Percentiles rank a stretch among this genome's conserved stretches.
These are phyloP conservation scores for Lutjanus campechanus DNA, from an alignment of 2,797 vertebrate genomes.

Conservation along the genomic window DNA sequence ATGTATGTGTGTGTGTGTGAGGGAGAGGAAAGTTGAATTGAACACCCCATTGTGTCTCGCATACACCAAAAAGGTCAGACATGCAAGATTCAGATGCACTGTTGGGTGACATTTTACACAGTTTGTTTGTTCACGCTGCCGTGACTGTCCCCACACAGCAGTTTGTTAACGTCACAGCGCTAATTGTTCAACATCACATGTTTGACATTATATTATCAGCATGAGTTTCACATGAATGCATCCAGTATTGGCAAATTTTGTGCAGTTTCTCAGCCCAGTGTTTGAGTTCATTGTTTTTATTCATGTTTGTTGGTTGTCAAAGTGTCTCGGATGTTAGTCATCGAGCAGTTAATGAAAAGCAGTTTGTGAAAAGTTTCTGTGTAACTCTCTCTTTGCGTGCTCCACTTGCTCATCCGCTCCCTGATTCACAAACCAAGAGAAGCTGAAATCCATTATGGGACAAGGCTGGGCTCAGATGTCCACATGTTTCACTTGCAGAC, in stretches of 20 bases:
- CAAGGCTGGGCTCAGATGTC: slow-evolving; percentile 20
- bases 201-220: slow-evolving; percentile 22
- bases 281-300: slow-evolving; percentile 23
- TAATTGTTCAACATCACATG: slow-evolving; percentile 16
- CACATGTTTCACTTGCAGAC: slow-evolving; percentile 29
- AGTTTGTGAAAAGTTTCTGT: slow-evolving; percentile 33
- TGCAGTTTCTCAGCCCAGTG: slow-evolving; percentile 13
- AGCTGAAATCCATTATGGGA: slow-evolving; percentile 48
- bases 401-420: slow-evolving; percentile 21
- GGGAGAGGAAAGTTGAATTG: slow-evolving; percentile 8
- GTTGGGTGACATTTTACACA: slow-evolving; percentile 27
- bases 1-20: not conserved
- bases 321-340: slow-evolving; percentile 48
- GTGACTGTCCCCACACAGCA: not conserved
- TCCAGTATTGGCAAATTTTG: not conserved
- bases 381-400: slow-evolving; percentile 32
- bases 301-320: slow-evolving; percentile 26
- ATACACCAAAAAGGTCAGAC: slow-evolving; percentile 35
- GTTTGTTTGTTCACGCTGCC: not conserved
- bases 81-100: slow-evolving; percentile 4
- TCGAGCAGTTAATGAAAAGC: slow-evolving; percentile 53
- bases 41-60: slow-evolving; percentile 26
- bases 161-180: slow-evolving; percentile 16
- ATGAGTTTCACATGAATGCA: not conserved
- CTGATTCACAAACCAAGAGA: slow-evolving; percentile 42